phyloP scores from a whole-genome alignment of 2,797 vertebrate genomes.

The Tolypeutes matacus region DNA sequence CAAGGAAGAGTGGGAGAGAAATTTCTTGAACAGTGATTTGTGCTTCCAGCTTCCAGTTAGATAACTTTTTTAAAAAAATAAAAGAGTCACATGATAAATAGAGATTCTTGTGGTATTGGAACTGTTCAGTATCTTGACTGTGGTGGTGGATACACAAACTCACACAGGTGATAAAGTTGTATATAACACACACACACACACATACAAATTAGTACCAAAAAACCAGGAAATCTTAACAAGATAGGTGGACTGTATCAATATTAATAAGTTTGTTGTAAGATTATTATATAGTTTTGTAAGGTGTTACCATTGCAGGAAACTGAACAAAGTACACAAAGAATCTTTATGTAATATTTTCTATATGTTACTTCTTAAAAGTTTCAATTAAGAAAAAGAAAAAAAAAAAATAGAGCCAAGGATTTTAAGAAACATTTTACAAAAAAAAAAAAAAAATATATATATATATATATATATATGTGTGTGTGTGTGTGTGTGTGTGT shows the following conservation, averaged over 20 bases:
- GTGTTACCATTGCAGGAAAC: background rate
- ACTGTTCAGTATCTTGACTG: background rate
- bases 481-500: no score
- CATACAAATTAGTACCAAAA: background rate
- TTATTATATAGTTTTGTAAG: background rate
- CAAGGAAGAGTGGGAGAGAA: constrained; percentile 81
- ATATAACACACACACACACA: background rate
- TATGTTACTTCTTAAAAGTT: background rate
- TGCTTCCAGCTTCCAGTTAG: constrained; percentile 18
- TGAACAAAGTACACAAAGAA: background rate
- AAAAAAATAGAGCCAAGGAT: background rate
- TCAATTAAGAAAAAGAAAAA: background rate
- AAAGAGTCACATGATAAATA: background rate
- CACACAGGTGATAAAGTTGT: background rate
- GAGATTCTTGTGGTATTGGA: background rate
- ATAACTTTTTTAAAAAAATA: no score
- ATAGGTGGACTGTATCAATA: background rate
- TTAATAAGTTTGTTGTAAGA: background rate
- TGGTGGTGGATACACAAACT: background rate
- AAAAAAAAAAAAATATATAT: no score
- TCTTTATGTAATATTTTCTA: background rate
- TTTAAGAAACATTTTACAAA: background rate
- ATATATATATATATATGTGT: no score
- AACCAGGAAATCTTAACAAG: background rate
- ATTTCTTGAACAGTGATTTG: constrained; percentile 54